Evolutionary conservation across 2,113 vertebrate species (phyloP).

Genomic region (Crotalus tigris): DNA sequence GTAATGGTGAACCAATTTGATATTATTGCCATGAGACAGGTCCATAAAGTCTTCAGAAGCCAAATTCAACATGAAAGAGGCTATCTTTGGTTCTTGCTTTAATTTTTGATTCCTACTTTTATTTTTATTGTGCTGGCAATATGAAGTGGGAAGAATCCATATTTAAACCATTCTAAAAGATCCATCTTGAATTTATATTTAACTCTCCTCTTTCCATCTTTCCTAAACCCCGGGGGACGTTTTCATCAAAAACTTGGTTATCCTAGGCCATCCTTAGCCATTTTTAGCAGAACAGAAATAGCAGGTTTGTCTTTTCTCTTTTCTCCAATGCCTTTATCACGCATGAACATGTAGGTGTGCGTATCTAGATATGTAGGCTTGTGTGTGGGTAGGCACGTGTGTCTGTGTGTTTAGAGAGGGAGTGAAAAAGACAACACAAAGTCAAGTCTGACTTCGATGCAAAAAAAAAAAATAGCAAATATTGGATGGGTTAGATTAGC

Average conservation of each 20-base stretch:
- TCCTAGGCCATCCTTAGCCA: neutral
- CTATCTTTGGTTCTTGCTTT: neutral
- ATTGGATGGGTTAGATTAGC: constrained; percentile 41
- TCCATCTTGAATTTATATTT: neutral
- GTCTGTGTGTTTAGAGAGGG: neutral
- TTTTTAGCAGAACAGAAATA: neutral
- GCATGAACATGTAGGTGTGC: neutral
- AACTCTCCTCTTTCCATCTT: neutral
- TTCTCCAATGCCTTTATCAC: neutral
- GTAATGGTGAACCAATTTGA: neutral
- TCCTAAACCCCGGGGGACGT: neutral
- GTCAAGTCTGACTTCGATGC: neutral
- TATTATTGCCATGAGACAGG: neutral
- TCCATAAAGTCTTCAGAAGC: neutral
- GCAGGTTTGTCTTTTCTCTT: neutral
- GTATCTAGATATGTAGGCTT: neutral
- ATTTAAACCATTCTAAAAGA: neutral
- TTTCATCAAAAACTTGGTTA: neutral
- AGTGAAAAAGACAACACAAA: neutral
- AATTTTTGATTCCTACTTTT: neutral
- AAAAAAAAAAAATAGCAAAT: neutral
- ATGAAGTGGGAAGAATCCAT: neutral
- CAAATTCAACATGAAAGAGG: neutral
- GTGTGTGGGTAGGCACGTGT: neutral
- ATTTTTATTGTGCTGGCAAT: neutral